These are phyloP conservation scores for Pristis pectinata DNA, from an alignment of 2,797 vertebrate genomes.

Conservation along the genomic window DNA sequence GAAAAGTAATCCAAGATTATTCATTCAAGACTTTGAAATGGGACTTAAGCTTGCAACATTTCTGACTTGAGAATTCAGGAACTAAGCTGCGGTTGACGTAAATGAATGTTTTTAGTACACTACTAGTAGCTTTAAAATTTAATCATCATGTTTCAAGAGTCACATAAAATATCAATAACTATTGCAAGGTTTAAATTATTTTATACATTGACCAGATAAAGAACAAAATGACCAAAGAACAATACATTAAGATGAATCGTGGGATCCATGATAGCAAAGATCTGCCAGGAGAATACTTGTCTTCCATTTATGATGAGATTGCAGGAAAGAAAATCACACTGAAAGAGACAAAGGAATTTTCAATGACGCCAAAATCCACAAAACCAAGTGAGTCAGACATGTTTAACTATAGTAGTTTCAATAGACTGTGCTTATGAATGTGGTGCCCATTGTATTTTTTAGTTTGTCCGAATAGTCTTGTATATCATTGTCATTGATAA, in stretches of 20 bases:
- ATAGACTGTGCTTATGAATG: neutral
- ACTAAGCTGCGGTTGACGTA: too few relatives aligned
- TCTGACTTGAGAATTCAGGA: neutral
- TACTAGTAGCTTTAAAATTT: neutral
- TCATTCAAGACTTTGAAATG: neutral
- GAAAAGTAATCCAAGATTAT: too few relatives aligned
- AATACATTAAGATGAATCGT: slow-evolving; percentile 97
- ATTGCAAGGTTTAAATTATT: neutral
- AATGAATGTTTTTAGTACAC: too few relatives aligned
- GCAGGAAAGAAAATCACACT: slow-evolving; percentile 94
- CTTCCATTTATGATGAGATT: slow-evolving; percentile 89
- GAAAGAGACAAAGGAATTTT: slow-evolving; percentile 90
- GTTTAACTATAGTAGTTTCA: neutral
- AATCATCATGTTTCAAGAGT: neutral
- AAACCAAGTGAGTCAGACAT: slow-evolving; percentile 77
- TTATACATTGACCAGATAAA: slow-evolving; percentile 67
- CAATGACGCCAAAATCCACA: slow-evolving; percentile 77
- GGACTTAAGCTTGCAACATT: neutral
- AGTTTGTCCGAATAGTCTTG: neutral
- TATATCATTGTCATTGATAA: neutral
- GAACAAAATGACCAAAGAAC: slow-evolving; percentile 98
- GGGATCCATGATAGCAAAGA: slow-evolving; percentile 97
- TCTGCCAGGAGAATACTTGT: slow-evolving; percentile 88
- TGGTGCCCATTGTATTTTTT: neutral
- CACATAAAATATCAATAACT: neutral